These are phyloP conservation scores for Microplitis deprimator DNA, from an alignment of 2,888 invertebrate species.

Conservation along the genomic window DNA sequence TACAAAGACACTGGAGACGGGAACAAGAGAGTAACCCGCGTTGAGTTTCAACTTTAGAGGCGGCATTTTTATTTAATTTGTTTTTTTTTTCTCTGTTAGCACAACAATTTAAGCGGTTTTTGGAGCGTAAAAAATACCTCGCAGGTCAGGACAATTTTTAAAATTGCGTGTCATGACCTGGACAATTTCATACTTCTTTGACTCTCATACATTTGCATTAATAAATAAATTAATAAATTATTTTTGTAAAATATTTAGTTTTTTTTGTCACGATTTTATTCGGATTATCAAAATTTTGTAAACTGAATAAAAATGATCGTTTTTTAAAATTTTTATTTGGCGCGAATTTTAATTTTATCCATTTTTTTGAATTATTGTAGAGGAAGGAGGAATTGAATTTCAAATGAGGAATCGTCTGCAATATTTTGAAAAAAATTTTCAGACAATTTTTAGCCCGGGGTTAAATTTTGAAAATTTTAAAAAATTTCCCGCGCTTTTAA, in stretches of 20 bases:
- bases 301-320: too few relatives aligned
- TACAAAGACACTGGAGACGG: not conserved
- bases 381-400: too few relatives aligned
- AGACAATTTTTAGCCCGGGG: too few relatives aligned
- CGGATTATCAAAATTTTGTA: too few relatives aligned
- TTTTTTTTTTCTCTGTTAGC: slow-evolving; percentile 28
- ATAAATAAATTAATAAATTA: not conserved
- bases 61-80: slow-evolving; percentile 23
- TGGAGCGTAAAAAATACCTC: slow-evolving; percentile 50
- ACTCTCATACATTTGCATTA: not conserved
- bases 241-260: not conserved
- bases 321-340: too few relatives aligned
- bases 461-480: too few relatives aligned
- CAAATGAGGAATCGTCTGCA: too few relatives aligned
- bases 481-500: too few relatives aligned
- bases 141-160: slow-evolving; percentile 41
- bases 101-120: slow-evolving; percentile 52
- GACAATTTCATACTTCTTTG: slow-evolving; percentile 16
- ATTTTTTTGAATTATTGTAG: too few relatives aligned
- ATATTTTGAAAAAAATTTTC: too few relatives aligned
- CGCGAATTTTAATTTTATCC: too few relatives aligned
- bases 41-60: not conserved
- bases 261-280: not conserved
- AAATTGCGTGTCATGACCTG: slow-evolving; percentile 37
- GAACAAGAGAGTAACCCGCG: not conserved